Conservation (phyloP, 1,140 invertebrate species). For the Zaprionus lachaisei region DNA sequence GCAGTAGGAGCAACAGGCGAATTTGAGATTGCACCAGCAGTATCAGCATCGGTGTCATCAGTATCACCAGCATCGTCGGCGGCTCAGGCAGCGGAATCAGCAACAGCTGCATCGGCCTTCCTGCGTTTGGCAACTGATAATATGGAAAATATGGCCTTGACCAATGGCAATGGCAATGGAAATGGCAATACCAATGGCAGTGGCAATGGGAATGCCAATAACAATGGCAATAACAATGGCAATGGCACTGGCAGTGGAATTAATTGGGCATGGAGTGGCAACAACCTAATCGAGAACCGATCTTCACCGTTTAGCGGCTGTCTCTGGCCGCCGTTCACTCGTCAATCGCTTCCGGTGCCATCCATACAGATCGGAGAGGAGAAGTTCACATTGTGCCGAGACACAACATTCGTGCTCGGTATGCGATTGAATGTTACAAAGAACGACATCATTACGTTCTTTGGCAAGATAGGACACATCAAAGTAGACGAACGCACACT, state of each 20-base stretch:
- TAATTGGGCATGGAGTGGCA: neutral
- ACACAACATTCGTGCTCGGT: slow-evolving; percentile 67
- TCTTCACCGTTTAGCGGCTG: slow-evolving; percentile 2
- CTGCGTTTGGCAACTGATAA: neutral
- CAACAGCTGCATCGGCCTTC: neutral
- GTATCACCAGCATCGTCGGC: neutral
- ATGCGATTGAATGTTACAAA: slow-evolving; percentile 67
- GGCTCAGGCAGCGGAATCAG: neutral
- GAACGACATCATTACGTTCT: slow-evolving; percentile 62
- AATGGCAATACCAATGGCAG: neutral
- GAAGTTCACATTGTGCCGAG: slow-evolving; percentile 46
- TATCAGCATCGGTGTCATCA: too few species aligned
- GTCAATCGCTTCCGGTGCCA: neutral
- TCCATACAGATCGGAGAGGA: slow-evolving; percentile 49
- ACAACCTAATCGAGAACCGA: neutral
- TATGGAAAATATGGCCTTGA: neutral
- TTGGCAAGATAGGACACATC: slow-evolving; percentile 56
- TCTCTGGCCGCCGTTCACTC: slow-evolving; percentile 7
- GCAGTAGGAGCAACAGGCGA: neutral
- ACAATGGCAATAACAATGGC: neutral
- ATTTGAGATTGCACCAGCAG: neutral
- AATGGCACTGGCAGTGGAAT: neutral
- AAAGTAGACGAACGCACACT: slow-evolving; percentile 42
- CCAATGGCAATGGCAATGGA: neutral
- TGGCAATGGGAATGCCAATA: neutral